Base-by-base conservation (phyloP, 2,797 vertebrate genomes). In the Bovichtus variegatus region DNA sequence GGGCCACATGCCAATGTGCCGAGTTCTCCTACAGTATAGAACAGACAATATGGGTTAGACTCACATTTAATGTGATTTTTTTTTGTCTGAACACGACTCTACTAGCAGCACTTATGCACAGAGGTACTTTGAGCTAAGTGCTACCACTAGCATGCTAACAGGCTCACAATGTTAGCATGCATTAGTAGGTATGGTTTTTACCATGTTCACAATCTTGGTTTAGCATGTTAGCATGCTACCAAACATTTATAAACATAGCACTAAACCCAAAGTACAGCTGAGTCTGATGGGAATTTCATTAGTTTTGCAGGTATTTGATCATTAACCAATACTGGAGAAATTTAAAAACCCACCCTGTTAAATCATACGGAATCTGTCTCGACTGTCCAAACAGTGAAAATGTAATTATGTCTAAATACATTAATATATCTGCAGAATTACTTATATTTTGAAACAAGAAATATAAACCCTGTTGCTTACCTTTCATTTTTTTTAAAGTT, bases 1-100 rank as follows among this genome's bases (percentile, higher is more conserved):
- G 81, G 86, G 83, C 83, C 69, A 78, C 77, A 67, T 69, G 84
- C 71, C 86, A 74, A 80, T 83, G 81, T 89, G 84, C 83, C 68
- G 80, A 90, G 76, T 69, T 75, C 80, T 90, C 89, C 92, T 93
- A 46, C 29, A 64, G 62, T 27, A 36, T 15, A 53, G 3, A 71
- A 86, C 59, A 89, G 40, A 91, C 46, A 81, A 68, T 25, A 74
- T 2, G 18, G 34, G 77, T 91, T 68, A 87, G 67, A 74, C 12
- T 55, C 54, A 44, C 51, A 70, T 43, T 34, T 13, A 16, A 29
- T 59, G 25, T 13, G n/a, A n/a, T n/a, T n/a, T n/a, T n/a, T n/a
- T n/a, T n/a, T n/a, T n/a, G 53, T 65, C 60, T 25, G 16, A 50
- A 55, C 27, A 78, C 29, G 13, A 27, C 40, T 38, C 19, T 23